phyloP scores from a whole-genome alignment of 2,888 invertebrate species.

The Desoria tigrina region DNA sequence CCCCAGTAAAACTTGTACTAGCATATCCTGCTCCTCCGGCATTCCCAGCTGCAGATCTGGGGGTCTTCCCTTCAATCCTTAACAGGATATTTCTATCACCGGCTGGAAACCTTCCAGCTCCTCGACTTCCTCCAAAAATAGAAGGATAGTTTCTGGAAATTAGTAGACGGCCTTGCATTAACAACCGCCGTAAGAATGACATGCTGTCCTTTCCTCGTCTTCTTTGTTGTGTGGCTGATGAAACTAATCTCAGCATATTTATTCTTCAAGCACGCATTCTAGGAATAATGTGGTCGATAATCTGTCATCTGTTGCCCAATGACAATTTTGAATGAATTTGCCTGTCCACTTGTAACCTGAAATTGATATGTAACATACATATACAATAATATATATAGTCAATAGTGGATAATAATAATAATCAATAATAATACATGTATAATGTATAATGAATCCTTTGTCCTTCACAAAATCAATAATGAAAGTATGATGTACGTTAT shows the following conservation, averaged over 20 bases:
- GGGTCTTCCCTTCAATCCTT: conserved; percentile 14
- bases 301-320: background rate
- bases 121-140: conserved; percentile 32
- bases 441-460: no score
- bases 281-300: background rate
- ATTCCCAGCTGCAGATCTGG: conserved; percentile 8
- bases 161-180: conserved; percentile 44
- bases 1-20: background rate
- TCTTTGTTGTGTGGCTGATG: conserved; percentile 37
- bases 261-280: background rate
- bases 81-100: background rate
- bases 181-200: conserved; percentile 46
- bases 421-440: no score
- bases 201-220: conserved; percentile 45
- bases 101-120: background rate
- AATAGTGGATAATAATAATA: no score
- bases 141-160: conserved; percentile 36
- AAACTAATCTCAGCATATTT: conserved; percentile 22
- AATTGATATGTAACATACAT: background rate
- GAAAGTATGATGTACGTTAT: no score
- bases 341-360: background rate
- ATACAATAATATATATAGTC: no score
- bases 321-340: background rate
- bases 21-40: background rate
- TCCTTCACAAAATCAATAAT: no score